Evolutionary conservation across 2,888 invertebrate genomes (phyloP), one percentile per base, ranked within the genome.

Genomic region (Tuberolachnus salignus): DNA sequence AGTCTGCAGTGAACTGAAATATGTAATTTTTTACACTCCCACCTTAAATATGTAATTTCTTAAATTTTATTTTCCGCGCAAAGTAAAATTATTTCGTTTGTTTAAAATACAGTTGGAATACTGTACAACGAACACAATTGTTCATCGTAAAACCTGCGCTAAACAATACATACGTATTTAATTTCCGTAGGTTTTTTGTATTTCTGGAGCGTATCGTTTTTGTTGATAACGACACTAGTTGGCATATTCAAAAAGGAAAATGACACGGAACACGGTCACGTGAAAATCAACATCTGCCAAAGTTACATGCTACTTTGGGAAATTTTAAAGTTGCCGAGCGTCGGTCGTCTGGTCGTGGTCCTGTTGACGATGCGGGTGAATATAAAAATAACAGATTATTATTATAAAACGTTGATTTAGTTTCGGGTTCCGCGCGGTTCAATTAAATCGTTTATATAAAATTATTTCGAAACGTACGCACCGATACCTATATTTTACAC

Each of bases 141-240:
- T 80, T 78, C 80, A 88, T 87, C 3, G 88, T 86, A n/a, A n/a
- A n/a, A n/a, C 44, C 80, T 75, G 74, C 82, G 75, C 80, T 70
- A 84, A 85, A 71, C 34, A 42, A n/a, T n/a, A n/a, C n/a, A n/a
- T n/a, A n/a, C n/a, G n/a, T n/a, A n/a, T n/a, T n/a, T n/a, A n/a
- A n/a, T n/a, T 49, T 80, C 84, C 85, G 73, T 86, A 89, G 94
- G 94, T 83, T 99, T 98, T 86, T 88, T 99, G n/a, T 91, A 92
- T 85, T 95, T 97, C 85, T 99, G 98, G 98, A 97, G 96, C 6
- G 89, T 94, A 86, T 88, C 94, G 1, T 99, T 98, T 85, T 88
- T 99, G 69, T 85, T 93, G 1, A 92, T 94, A 0, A 99, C 99
- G 0, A 95, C 96, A 0, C 84, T 98, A 2, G 80, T 82, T 21